These are phyloP conservation scores for Lasioglossum calceatum DNA, from an alignment of 2,888 invertebrate species.

Conservation along the genomic window DNA sequence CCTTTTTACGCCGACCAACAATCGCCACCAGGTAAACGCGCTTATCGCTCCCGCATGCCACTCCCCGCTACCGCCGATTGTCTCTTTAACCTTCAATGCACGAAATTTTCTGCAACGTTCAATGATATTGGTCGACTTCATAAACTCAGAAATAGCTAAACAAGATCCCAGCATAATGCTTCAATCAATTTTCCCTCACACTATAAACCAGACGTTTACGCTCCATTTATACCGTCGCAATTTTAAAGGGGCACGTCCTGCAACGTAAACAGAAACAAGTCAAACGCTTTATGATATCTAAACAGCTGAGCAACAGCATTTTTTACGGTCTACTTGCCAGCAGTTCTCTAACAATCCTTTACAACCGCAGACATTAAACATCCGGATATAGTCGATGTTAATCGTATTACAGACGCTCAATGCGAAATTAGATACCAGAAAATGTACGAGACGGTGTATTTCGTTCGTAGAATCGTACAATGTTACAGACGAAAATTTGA, in stretches of 20 bases:
- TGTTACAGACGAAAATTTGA: not conserved
- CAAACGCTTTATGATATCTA: not conserved
- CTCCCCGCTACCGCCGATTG: not conserved
- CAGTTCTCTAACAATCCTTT: not conserved
- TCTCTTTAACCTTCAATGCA: not conserved
- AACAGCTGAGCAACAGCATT: not conserved
- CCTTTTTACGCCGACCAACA: conserved; percentile 13
- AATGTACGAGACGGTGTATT: not conserved
- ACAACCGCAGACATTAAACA: not conserved
- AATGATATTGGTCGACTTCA: not conserved
- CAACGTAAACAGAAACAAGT: not conserved
- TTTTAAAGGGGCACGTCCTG: not conserved
- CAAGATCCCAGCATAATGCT: not conserved
- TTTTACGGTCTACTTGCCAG: not conserved
- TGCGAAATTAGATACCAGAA: too few species aligned
- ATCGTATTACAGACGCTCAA: too few species aligned
- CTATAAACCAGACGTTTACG: not conserved
- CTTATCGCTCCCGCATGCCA: not conserved
- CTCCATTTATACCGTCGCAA: not conserved
- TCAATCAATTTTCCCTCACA: not conserved
- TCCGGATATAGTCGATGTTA: not conserved
- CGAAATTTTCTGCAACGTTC: not conserved
- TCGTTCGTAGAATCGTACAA: not conserved
- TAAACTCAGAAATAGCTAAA: not conserved
- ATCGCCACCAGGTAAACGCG: not conserved